These are phyloP conservation scores for Cephus cinctus DNA, from an alignment of 1,140 invertebrate species.

Conservation along the genomic window DNA sequence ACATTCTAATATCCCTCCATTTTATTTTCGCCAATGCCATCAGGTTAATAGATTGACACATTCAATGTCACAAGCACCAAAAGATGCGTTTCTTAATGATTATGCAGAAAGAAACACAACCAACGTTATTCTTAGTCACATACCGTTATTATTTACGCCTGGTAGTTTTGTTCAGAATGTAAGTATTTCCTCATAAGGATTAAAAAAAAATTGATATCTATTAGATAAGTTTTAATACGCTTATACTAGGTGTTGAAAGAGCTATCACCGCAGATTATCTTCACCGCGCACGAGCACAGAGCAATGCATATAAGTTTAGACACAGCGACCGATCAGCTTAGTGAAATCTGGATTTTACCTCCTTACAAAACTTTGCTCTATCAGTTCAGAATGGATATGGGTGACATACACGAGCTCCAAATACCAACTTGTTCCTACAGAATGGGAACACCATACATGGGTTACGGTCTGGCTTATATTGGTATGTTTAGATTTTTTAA, in stretches of 20 bases:
- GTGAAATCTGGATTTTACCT: conserved; percentile 50
- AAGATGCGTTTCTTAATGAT: conserved; percentile 61
- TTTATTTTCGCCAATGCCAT: no score
- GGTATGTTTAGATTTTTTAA: conserved; percentile 59
- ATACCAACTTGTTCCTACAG: conserved; percentile 93
- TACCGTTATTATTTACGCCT: conserved; percentile 65
- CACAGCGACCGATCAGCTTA: conserved; percentile 49
- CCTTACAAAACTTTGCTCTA: conserved; percentile 54
- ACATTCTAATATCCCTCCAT: neutral
- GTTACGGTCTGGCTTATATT: conserved; percentile 79
- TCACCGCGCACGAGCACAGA: conserved; percentile 83
- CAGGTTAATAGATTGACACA: conserved; percentile 71
- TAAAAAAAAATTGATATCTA: neutral
- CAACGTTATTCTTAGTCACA: conserved; percentile 70
- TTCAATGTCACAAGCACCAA: conserved; percentile 48
- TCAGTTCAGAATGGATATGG: conserved; percentile 51
- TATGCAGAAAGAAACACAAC: conserved; percentile 59
- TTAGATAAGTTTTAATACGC: neutral
- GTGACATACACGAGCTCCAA: conserved; percentile 77
- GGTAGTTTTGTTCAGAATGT: conserved; percentile 64
- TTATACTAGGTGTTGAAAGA: conserved; percentile 61
- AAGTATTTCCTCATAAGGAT: conserved; percentile 18
- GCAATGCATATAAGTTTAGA: conserved; percentile 61
- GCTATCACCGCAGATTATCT: conserved; percentile 75
- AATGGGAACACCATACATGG: conserved; percentile 84